Evolutionary conservation across 2,797 vertebrate species (phyloP).

Genomic region (Melanotaenia nigrans): DNA sequence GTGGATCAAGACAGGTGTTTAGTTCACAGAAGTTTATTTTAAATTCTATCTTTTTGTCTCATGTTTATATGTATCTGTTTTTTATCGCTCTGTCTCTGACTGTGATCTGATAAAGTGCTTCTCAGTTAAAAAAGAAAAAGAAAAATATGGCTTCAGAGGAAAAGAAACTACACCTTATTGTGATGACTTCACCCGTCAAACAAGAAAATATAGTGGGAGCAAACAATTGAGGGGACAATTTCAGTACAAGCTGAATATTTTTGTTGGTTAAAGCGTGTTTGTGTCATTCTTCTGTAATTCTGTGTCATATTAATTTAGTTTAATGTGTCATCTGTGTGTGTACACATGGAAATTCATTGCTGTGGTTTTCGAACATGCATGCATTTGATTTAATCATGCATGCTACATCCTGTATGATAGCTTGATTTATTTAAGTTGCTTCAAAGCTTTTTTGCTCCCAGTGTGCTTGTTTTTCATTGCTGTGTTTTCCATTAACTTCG

Average conservation of each 20-base stretch:
- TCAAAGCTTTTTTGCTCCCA: conserved; percentile 7
- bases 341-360: conserved; percentile 20
- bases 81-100: conserved; percentile 33
- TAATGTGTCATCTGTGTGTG: not conserved
- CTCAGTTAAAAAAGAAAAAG: conserved; percentile 25
- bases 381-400: conserved; percentile 41
- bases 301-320: not conserved
- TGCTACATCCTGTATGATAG: conserved; percentile 11
- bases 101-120: conserved; percentile 24
- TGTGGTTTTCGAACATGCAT: conserved; percentile 30
- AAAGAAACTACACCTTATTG: not conserved
- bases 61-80: conserved; percentile 10
- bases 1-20: not conserved
- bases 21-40: conserved; percentile 8
- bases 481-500: conserved; percentile 1
- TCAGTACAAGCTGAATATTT: conserved; percentile 11
- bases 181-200: conserved; percentile 19
- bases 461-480: conserved; percentile 42
- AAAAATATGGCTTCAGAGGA: conserved; percentile 14
- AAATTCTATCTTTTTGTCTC: not conserved
- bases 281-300: conserved; percentile 14
- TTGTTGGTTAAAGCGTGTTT: conserved; percentile 26
- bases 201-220: conserved; percentile 26
- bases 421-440: conserved; percentile 26
- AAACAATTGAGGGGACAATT: conserved; percentile 26